Evolutionary conservation across 2,113 vertebrate species (phyloP).

Genomic region (Pelecanoides urinatrix): DNA sequence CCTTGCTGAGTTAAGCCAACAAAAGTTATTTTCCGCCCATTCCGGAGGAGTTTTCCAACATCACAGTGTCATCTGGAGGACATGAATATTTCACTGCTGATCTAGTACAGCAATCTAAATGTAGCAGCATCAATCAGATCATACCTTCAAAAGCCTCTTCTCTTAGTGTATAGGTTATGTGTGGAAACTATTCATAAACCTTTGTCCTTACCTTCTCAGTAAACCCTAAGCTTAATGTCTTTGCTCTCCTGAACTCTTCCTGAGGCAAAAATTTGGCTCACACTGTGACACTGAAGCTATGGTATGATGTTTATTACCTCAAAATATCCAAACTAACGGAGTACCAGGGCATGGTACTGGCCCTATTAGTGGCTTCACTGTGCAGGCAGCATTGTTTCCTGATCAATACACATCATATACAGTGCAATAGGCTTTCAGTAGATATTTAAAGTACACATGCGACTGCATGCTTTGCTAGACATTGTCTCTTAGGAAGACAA

Average conservation of each 20-base stretch:
- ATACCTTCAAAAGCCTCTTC: not conserved
- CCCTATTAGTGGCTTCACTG: not conserved
- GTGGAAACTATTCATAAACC: not conserved
- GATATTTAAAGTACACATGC: not conserved
- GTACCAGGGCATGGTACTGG: not conserved
- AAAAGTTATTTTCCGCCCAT: not conserved
- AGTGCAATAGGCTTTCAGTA: not conserved
- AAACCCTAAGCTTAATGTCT: not conserved
- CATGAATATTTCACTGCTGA: not conserved
- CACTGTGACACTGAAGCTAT: not conserved
- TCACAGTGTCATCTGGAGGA: not conserved
- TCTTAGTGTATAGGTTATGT: not conserved
- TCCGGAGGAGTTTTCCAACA: not conserved
- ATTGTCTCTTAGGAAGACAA: not conserved
- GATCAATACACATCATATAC: not conserved
- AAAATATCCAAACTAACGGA: not conserved
- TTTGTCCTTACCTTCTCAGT: not conserved
- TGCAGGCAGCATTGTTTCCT: not conserved
- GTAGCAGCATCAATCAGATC: not conserved
- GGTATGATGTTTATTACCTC: not conserved
- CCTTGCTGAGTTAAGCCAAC: not conserved
- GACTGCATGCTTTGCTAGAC: not conserved
- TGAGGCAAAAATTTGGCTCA: not conserved
- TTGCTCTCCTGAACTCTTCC: not conserved
- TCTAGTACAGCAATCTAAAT: not conserved